Evolutionary conservation across 2,888 invertebrate genomes (phyloP), one percentile per base, ranked within the genome.

Genomic region (Trilocha varians): DNA sequence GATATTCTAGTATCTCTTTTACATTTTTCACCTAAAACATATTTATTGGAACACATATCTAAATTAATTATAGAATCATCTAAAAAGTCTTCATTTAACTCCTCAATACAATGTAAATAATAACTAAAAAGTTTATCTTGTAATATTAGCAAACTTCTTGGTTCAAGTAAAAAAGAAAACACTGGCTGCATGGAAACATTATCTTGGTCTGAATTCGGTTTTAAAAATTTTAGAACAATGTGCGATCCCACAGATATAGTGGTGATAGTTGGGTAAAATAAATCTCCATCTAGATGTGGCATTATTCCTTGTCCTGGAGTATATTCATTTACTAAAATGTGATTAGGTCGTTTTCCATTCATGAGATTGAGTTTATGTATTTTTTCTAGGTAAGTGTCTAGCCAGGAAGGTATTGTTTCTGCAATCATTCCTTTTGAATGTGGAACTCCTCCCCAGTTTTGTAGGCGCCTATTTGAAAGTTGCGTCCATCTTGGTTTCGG

Each of bases 401-500:
- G 83, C 98, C 98, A 98, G 70, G 76, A 59, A 1, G 99, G 98
- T 52, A 99, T 91, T 48, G 88, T 85, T 75, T 98, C 98, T 0
- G 94, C 91, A 49, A 99, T 90, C 95, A 99, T 96, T 44, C 97
- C 97, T 62, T 95, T 97, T 13, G 88, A 89, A 69, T 97, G 97
- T 1, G 98, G 98, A 42, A 97, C 85, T 0, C 99, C 99, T 16
- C 99, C 99, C 91, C 98, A 99, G 74, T 99, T 98, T 70, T 99
- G 97, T n/a, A 99, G 87, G 48, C 98, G 89, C 50, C 99, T 88
- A 67, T 97, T 93, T 14, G 93, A 90, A 34, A 99, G 86, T 65
- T 94, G 94, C 1, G 97, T 97, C 99, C 99, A 99, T 79, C 97
- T 97, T 6, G 98, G 98, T 59, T 90, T 94, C 65, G 99, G 98